phyloP scores from a whole-genome alignment of 64 coral and sea anemone species.

The Montipora foliosa region DNA sequence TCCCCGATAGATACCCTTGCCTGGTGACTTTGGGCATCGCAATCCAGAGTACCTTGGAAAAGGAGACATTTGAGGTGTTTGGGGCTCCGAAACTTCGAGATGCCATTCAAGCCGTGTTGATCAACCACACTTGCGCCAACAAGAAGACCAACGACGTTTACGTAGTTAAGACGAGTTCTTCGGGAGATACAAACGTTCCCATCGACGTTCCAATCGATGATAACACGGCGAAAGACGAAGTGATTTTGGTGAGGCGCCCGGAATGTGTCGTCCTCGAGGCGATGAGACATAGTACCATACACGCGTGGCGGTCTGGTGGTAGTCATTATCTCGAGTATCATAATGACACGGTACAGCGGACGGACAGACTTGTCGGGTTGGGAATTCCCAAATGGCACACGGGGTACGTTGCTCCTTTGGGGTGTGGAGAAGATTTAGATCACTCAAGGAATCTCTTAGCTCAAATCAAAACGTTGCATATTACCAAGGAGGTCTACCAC shows the following conservation, averaged over 20 bases:
- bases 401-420: background rate
- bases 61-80: background rate
- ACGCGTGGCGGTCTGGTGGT: background rate
- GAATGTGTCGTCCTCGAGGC: background rate
- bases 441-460: background rate
- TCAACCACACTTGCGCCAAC: background rate
- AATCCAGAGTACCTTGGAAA: background rate
- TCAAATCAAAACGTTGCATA: background rate
- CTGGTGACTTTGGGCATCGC: background rate
- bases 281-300: background rate
- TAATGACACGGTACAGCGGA: too few species aligned
- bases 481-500: accelerated
- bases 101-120: background rate
- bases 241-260: background rate
- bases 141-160: background rate
- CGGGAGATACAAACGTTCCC: background rate
- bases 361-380: background rate
- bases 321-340: background rate
- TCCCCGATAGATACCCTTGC: background rate
- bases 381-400: background rate
- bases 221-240: background rate
- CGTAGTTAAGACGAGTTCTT: background rate
- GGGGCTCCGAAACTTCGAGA: background rate
- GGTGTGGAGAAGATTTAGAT: background rate
- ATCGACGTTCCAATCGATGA: background rate